Evolutionary conservation across 2,888 invertebrate genomes (phyloP).

Genomic region (Perizoma affinitatum): DNA sequence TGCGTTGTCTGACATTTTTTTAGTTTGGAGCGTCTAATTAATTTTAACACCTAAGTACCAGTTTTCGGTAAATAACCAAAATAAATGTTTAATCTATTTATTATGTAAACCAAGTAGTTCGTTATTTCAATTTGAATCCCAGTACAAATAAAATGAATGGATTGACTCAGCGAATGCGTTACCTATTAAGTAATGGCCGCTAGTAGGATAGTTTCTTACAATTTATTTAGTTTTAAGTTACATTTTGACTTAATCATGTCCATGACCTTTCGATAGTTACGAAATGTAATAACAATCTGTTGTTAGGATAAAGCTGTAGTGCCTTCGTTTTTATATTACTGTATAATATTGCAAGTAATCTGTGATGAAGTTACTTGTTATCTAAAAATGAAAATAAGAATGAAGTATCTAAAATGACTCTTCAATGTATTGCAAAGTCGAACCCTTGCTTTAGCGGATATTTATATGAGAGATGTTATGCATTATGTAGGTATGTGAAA

Average conservation of each 20-base stretch:
- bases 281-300: too few relatives aligned
- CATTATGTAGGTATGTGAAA: neutral
- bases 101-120: constrained; percentile 5
- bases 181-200: neutral
- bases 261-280: neutral
- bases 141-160: constrained; percentile 10
- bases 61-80: constrained; percentile 17
- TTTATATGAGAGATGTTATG: neutral
- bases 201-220: neutral
- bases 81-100: constrained; percentile 18
- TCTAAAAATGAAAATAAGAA: too few relatives aligned
- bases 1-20: constrained; percentile 1
- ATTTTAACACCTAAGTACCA: constrained; percentile 10
- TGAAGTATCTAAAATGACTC: too few relatives aligned
- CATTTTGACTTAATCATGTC: neutral
- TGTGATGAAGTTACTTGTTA: neutral
- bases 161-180: neutral
- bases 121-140: constrained; percentile 1
- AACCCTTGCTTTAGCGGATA: neutral
- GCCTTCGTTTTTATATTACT: too few relatives aligned
- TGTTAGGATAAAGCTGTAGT: too few relatives aligned
- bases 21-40: constrained; percentile 3
- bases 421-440: too few relatives aligned
- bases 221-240: neutral
- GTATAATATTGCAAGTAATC: neutral